Evolutionary conservation across 2,113 vertebrate species (phyloP), one percentile per base, ranked within the genome.

Genomic region (Phodopus roborovskii): DNA sequence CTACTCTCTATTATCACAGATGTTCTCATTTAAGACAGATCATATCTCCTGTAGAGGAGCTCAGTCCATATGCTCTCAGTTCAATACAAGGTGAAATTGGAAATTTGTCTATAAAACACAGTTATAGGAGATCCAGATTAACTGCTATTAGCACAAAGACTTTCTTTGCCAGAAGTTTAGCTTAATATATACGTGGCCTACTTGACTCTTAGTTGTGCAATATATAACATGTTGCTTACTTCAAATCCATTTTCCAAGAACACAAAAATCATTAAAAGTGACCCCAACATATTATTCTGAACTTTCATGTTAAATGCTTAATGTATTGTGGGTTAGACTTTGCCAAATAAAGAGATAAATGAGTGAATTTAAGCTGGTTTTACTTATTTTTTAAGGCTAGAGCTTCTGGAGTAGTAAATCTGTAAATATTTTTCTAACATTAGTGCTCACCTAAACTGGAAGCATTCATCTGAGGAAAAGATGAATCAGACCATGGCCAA

Each of bases 401-500:
- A 60, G 60, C 24, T n/a, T 26, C 28, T 60, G 24, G 58, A 62
- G n/a, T 28, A 42, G 12, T 83, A 83, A 83, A 83, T 83, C n/a
- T 17, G 13, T 39, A 83, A 83, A 62, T 62, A 26, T 93, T 87
- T 81, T 78, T 39, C 74, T 90, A 71, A 91, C 70, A 89, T 85
- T 92, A 17, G 86, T 95, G 85, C 2, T 70, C 50, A 88, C 11
- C 79, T 42, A 92, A 89, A 86, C 36, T 94, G 56, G 62, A 24
- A 89, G 33, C 26, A 88, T 91, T 90, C 30, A 95, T 56, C 82
- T 83, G 91, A 90, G 20, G 75, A 79, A 83, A 95, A 3, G 92
- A 60, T 48, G 93, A 77, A 88, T 85, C 45, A 73, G 45, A 94
- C 74, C 22, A 42, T 77, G 39, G 24, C 56, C 20, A 78, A 89